Conservation (phyloP, 2,888 invertebrate species). For the Chironomus riparius region DNA sequence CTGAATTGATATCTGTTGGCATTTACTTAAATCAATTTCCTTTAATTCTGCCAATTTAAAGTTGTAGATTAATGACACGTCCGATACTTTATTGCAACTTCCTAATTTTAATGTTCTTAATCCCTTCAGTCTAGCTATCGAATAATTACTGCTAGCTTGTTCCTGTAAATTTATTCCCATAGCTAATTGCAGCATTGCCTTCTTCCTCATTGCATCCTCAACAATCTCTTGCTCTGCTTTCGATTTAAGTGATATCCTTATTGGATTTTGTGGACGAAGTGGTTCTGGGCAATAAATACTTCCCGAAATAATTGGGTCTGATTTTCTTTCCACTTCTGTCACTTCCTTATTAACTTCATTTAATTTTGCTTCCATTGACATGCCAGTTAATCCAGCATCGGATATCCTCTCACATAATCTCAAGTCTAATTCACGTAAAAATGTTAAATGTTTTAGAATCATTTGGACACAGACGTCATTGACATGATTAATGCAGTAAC, state of each 20-base stretch:
- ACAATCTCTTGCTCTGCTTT: constrained; percentile 62
- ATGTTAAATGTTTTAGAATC: constrained; percentile 53
- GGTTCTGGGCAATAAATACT: not conserved
- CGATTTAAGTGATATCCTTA: constrained; percentile 51
- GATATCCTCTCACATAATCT: constrained; percentile 57
- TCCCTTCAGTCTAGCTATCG: constrained; percentile 44
- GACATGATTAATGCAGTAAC: constrained; percentile 60
- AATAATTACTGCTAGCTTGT: constrained; percentile 44
- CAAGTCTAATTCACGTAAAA: constrained; percentile 51
- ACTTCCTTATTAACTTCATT: constrained; percentile 34
- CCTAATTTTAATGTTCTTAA: constrained; percentile 55
- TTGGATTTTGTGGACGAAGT: not conserved
- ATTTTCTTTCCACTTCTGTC: not conserved
- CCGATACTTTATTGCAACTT: constrained; percentile 61
- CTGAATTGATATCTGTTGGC: constrained; percentile 57
- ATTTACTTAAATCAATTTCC: constrained; percentile 54
- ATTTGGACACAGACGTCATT: constrained; percentile 59
- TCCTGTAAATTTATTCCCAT: constrained; percentile 43
- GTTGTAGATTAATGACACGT: constrained; percentile 59
- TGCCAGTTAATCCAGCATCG: constrained; percentile 62
- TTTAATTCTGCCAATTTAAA: constrained; percentile 56
- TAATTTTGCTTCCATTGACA: constrained; percentile 42
- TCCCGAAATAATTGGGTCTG: constrained; percentile 15
- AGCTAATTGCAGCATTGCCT: constrained; percentile 53
- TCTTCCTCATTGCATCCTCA: constrained; percentile 54